Percentiles rank a stretch among this genome's conserved stretches.
These are phyloP conservation scores for Apostichopus japonicus DNA, from an alignment of 35 echinoderm and acorn worm species.

Conservation along the genomic window DNA sequence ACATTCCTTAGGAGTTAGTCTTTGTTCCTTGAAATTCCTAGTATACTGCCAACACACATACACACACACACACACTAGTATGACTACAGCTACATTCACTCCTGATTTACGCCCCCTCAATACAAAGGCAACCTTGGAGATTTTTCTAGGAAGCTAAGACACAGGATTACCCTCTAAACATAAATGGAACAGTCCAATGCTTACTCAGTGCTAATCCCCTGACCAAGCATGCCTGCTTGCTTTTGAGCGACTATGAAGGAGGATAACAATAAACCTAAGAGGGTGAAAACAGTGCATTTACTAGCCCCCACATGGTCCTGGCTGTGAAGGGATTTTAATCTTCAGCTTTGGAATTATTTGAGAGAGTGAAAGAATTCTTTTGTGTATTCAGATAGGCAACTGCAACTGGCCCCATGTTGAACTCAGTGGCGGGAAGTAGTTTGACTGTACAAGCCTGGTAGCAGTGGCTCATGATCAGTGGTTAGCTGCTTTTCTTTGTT, in stretches of 20 bases:
- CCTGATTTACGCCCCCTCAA: background rate
- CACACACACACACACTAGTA: background rate
- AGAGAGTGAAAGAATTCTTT: slow-evolving; percentile 31
- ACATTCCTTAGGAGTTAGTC: background rate
- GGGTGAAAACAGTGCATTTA: slow-evolving; percentile 1
- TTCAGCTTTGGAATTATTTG: slow-evolving; percentile 24
- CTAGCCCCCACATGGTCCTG: slow-evolving; percentile 33
- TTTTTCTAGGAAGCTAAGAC: background rate
- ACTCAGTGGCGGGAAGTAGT: slow-evolving; percentile 35
- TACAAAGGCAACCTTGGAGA: background rate
- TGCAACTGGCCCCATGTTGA: slow-evolving; percentile 21
- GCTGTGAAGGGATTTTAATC: slow-evolving; percentile 45
- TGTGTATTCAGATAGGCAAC: background rate
- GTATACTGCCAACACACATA: background rate
- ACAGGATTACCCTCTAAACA: background rate
- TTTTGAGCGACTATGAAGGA: background rate
- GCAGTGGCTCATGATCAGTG: background rate
- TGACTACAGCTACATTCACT: background rate
- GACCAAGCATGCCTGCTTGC: slow-evolving; percentile 16
- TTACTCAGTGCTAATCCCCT: slow-evolving; percentile 46
- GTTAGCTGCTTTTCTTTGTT: slow-evolving; percentile 20
- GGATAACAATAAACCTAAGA: background rate
- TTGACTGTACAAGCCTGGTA: slow-evolving; percentile 12
- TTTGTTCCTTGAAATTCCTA: background rate
- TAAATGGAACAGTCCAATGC: slow-evolving; percentile 34